phyloP scores from a whole-genome alignment of 1,140 invertebrate species.

The Drosophila obscura region DNA sequence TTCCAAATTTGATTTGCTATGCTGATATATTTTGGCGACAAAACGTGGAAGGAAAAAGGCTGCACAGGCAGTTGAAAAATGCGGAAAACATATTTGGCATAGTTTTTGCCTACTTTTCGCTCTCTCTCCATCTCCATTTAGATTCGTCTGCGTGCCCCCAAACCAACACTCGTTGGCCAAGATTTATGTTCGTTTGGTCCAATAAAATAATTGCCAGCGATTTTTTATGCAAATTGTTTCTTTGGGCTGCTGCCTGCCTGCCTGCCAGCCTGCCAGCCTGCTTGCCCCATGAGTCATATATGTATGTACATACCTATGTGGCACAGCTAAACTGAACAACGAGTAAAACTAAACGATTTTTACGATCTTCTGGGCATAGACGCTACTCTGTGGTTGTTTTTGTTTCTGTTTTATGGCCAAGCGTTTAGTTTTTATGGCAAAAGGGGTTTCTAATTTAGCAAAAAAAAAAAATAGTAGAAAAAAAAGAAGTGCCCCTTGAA shows the following conservation, averaged over 20 bases:
- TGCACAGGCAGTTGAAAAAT: constrained; percentile 48
- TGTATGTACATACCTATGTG: constrained; percentile 13
- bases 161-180: constrained; percentile 47
- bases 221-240: constrained; percentile 83
- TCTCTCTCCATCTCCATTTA: neutral
- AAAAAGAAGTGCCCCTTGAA: constrained; percentile 22
- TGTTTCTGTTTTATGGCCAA: constrained; percentile 47
- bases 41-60: constrained; percentile 20
- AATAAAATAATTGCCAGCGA: constrained; percentile 83
- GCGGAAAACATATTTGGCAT: constrained; percentile 80
- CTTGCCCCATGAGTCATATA: constrained; percentile 63
- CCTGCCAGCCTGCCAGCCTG: neutral
- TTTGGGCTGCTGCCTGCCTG: constrained; percentile 1
- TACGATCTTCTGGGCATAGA: constrained; percentile 59
- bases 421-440: constrained; percentile 52
- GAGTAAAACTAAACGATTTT: constrained; percentile 50
- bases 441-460: constrained; percentile 37
- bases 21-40: constrained; percentile 61
- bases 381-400: constrained; percentile 8
- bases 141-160: constrained; percentile 7
- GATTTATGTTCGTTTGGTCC: constrained; percentile 82
- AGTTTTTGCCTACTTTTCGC: constrained; percentile 43
- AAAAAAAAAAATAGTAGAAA: constrained; percentile 5
- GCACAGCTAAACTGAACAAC: too few relatives aligned
- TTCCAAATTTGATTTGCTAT: constrained; percentile 79